Evolutionary conservation across 2,888 invertebrate species (phyloP).

Genomic region (Bombyx huttoni): DNA sequence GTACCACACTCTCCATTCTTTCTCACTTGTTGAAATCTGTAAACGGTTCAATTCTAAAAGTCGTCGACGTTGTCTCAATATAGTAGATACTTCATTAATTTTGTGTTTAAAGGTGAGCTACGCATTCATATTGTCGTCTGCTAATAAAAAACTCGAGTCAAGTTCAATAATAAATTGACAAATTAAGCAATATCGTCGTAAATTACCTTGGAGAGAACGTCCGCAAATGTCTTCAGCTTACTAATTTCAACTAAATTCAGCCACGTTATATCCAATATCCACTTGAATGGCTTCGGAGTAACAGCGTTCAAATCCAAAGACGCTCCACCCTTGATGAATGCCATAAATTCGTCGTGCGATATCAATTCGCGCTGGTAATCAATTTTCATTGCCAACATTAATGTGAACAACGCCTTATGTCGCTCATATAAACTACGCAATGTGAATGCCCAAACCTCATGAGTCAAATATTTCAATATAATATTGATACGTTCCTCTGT

Average conservation of each 20-base stretch:
- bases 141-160: background rate
- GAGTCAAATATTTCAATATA: conserved; percentile 90
- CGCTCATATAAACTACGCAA: conserved; percentile 93
- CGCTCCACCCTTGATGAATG: conserved; percentile 96
- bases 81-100: too few species aligned
- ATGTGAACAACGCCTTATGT: conserved; percentile 92
- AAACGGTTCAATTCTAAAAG: background rate
- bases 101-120: too few species aligned
- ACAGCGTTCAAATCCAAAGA: conserved; percentile 94
- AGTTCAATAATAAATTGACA: too few species aligned
- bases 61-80: too few species aligned
- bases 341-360: conserved; percentile 92
- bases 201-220: conserved; percentile 81
- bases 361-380: conserved; percentile 87
- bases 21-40: conserved; percentile 86
- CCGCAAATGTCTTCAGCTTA: conserved; percentile 84
- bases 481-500: conserved; percentile 91
- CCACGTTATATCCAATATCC: conserved; percentile 98
- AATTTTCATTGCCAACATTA: conserved; percentile 96
- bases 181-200: background rate
- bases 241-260: conserved; percentile 94
- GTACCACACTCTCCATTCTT: conserved; percentile 92
- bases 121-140: too few species aligned
- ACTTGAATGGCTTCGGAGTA: conserved; percentile 91
- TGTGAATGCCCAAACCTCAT: conserved; percentile 94